Base-by-base conservation (phyloP, 64 coral and sea anemone genomes). In the Porites australiensis region DNA sequence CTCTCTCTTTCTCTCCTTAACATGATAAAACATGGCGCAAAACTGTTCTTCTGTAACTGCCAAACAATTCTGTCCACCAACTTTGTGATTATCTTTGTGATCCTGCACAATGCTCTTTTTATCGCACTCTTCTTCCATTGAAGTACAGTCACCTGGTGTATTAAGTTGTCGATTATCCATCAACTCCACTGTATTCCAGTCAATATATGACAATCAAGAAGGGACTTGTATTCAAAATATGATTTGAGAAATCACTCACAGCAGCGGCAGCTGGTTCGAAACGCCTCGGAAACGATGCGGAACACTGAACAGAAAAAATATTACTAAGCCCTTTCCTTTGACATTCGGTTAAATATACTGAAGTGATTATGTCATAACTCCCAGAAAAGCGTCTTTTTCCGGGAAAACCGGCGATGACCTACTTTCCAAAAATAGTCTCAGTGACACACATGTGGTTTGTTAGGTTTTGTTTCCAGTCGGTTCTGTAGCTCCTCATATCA, bases 21-120 rank as follows among this genome's bases (percentile, higher is more conserved):
- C 81, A 50, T 84, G 81, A 60, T 84, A 84, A 48, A 84, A 84
- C 61, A 84, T 84, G 0, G 13, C 81, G 10, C 81, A 84, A 49
- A 84, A 84, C n/a, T 84, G 81, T 51, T 18, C 81, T 52, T 67
- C 13, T 8, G 81, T 84, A 2, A 84, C 68, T 68, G 81, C 81
- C 43, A 84, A 68, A 13, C 62, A 63, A 51, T 84, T 84, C 15
- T 68, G 68, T 15, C 61, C 81, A 6, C 81, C 81, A 68, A 84
- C 61, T 46, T 68, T 67, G 58, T 84, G 81, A 21, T 10, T 84
- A 46, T 8, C 47, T 3, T 44, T 68, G 44, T 84, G 81, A 68
- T 84, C 81, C 50, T 84, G 44, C 9, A 84, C 81, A 50, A 63
- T n/a, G 45, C 81, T 84, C 23, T 0, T 63, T 23, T 84, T 53